Evolutionary conservation across 2,888 invertebrate species (phyloP), one percentile per base, ranked within the genome.

Genomic region (Portevinia maculata): DNA sequence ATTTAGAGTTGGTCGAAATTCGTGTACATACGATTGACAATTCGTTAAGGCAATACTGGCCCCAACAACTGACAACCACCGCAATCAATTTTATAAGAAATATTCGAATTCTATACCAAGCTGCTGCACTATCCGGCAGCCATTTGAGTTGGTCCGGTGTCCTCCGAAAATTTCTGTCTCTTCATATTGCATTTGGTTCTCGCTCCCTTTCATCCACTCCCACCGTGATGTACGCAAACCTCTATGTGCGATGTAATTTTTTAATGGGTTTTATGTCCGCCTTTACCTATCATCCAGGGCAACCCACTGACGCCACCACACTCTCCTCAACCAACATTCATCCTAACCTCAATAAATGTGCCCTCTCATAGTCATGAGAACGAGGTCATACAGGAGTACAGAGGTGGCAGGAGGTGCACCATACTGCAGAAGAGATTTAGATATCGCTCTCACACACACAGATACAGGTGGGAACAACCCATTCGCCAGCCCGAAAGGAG

Each of bases 201-300:
- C 71, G n/a, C 24, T 13, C 44, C 69, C 69, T 60, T 53, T 81
- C 62, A 15, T 21, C 55, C 39, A 34, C 52, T 70, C 64, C 46
- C 24, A 60, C 21, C 34, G 30, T 69, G 37, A 50, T 55, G 65
- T 44, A 62, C 50, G 44, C 41, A 57, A 55, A 24, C 52, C 78
- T 57, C 46, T 65, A 71, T 76, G 83, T 78, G 78, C 71, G 83
- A 78, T 83, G 83, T 83, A 83, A 83, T 83, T 83, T 83, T 83
- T 83, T 83, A 78, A 83, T 78, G 78, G 83, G 78, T 83, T 83
- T 83, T 71, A 57, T 73, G 83, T 57, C 57, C 71, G 44, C 50
- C 62, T 67, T 15, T 37, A 32, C 44, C 44, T 30, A 53, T 44
- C 37, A 46, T 44, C n/a, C n/a, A n/a, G n/a, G n/a, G 34, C 73